Conservation (phyloP, 2,797 vertebrate species). For the Apogon hyalosoma region DNA sequence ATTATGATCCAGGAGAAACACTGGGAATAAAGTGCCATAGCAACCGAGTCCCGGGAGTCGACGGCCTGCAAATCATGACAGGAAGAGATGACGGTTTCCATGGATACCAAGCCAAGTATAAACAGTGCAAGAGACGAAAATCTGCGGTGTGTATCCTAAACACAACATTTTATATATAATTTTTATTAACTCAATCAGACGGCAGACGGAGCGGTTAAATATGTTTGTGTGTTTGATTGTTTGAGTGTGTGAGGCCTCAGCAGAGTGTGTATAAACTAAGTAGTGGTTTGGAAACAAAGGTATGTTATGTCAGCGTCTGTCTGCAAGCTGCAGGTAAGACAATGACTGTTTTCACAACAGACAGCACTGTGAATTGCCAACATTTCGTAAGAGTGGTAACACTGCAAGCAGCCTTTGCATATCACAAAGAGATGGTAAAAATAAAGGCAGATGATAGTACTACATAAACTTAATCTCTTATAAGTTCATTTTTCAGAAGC, state of each 20-base stretch:
- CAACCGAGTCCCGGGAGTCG: conserved; percentile 91
- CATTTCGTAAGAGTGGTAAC: conserved; percentile 35
- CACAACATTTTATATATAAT: conserved; percentile 10
- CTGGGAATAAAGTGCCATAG: conserved; percentile 93
- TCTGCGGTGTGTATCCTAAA: conserved; percentile 14
- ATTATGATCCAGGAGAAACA: conserved; percentile 94
- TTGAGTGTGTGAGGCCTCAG: conserved; percentile 30
- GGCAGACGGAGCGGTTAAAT: conserved; percentile 27
- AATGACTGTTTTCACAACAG: conserved; percentile 71
- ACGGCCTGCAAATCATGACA: conserved; percentile 83
- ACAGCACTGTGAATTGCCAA: conserved; percentile 39
- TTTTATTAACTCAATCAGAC: conserved; percentile 18
- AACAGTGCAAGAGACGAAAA: conserved; percentile 19
- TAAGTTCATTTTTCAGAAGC: background rate
- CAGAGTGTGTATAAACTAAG: conserved; percentile 41
- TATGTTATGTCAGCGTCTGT: conserved; percentile 56
- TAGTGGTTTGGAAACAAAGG: conserved; percentile 50
- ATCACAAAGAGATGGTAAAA: conserved; percentile 26
- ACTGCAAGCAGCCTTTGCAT: conserved; percentile 22
- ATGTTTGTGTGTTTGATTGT: conserved; percentile 24
- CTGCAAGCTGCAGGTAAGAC: conserved; percentile 42
- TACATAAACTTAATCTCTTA: background rate
- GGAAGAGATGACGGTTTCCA: conserved; percentile 25
- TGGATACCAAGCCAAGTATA: conserved; percentile 23
- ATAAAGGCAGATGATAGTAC: conserved; percentile 18